Evolutionary conservation across 2,113 vertebrate genomes (phyloP).

Genomic region (Microcebus jonahi): DNA sequence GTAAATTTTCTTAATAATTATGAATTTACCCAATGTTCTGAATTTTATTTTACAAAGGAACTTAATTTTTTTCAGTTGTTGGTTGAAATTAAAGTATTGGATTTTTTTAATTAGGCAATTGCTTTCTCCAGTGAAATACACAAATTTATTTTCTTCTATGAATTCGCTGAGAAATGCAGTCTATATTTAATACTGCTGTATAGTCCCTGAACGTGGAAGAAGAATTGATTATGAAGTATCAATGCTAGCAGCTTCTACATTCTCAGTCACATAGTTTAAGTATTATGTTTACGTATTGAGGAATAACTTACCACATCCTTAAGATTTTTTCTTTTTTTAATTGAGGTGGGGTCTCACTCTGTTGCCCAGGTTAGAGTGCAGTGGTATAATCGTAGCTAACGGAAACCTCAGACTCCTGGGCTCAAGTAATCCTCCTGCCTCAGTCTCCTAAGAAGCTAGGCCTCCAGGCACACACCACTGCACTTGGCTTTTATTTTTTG

Average conservation of each 20-base stretch:
- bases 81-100: not conserved
- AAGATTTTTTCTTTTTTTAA: not conserved
- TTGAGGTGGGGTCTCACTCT: too few relatives aligned
- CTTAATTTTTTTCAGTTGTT: not conserved
- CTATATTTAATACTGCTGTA: not conserved
- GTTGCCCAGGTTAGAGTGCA: too few relatives aligned
- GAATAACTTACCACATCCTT: conserved; percentile 6
- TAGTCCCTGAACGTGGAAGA: not conserved
- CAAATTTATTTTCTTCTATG: not conserved
- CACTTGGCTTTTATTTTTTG: too few relatives aligned
- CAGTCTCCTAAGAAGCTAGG: too few relatives aligned
- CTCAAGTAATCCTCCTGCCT: too few relatives aligned
- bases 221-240: not conserved
- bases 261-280: not conserved
- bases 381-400: too few relatives aligned
- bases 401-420: too few relatives aligned
- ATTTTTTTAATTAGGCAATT: not conserved
- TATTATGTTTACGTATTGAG: conserved; percentile 25
- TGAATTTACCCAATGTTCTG: not conserved
- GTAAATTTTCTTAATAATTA: conserved; percentile 9
- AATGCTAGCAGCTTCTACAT: not conserved
- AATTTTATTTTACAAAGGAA: conserved; percentile 49
- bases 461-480: too few relatives aligned
- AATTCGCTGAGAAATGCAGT: not conserved
- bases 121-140: not conserved